Percentiles rank a stretch among this genome's conserved stretches.
phyloP scores from a whole-genome alignment of 2,113 vertebrate species.

The Indicator maculatus region DNA sequence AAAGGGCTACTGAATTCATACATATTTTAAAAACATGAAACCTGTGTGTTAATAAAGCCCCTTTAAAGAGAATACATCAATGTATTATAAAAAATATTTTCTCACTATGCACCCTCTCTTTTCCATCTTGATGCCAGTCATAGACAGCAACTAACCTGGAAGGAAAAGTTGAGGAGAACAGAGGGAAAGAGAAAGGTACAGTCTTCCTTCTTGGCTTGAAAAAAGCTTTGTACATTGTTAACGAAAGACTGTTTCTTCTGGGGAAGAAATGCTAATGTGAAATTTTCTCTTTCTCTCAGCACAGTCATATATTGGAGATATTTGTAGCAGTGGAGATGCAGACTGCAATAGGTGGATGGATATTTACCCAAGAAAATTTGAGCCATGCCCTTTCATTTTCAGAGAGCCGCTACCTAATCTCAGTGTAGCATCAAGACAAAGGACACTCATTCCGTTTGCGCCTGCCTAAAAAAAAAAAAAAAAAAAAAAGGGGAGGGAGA shows the following conservation, averaged over 20 bases:
- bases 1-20: conserved; percentile 44
- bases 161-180: not conserved
- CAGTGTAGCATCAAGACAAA: conserved; percentile 75
- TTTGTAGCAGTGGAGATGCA: conserved; percentile 42
- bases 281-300: conserved; percentile 31
- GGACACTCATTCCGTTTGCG: conserved; percentile 68
- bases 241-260: conserved; percentile 49
- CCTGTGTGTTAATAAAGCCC: conserved; percentile 28
- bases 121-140: not conserved
- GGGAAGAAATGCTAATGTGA: conserved; percentile 48
- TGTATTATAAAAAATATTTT: conserved; percentile 39
- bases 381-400: conserved; percentile 78
- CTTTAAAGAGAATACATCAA: conserved; percentile 32
- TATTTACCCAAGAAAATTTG: conserved; percentile 81
- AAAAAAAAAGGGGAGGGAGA: fast-evolving
- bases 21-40: conserved; percentile 51
- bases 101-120: not conserved
- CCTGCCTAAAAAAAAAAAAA: conserved; percentile 41
- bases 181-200: not conserved
- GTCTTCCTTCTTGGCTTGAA: conserved; percentile 25
- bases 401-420: conserved; percentile 75
- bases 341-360: conserved; percentile 65
- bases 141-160: conserved; percentile 24
- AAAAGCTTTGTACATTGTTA: conserved; percentile 37
- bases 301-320: conserved; percentile 50